Evolutionary conservation across 2,888 invertebrate species (phyloP), one percentile per base, ranked within the genome.

Genomic region (Diabrotica balteata): DNA sequence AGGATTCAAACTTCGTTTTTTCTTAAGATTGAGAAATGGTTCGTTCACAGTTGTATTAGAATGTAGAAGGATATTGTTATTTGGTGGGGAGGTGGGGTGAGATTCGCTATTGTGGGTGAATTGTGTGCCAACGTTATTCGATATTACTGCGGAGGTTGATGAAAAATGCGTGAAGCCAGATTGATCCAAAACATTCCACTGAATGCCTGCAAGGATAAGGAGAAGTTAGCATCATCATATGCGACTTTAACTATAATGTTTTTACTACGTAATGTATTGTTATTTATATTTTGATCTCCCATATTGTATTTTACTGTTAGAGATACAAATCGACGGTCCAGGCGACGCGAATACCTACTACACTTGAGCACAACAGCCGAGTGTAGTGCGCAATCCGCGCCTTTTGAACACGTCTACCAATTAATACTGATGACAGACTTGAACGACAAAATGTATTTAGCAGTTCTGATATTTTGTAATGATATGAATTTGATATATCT

Each of bases 141-240:
- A 71, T 47, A 71, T 52, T 51, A 68, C 68, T 47, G 70, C 63
- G 84, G 90, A 88, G 83, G 90, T 88, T 80, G 90, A 85, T 83
- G 77, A 87, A 86, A 91, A 92, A 83, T 92, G 90, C 83, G 91
- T 84, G 77, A 77, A 88, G 85, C 91, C 92, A 82, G 90, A 89
- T 85, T 92, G 90, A 87, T 93, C 93, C 89, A 93, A 89, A 87
- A 93, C 90, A 75, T 80, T 80, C 93, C 93, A 93, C 87, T 92
- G 93, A 86, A 91, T 90, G 88, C 92, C 93, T 93, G 82, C 73
- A 83, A 83, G 79, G 81, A 67, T 71, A 71, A 71, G 50, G 53
- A 69, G 66, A 63, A 42, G 70, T 70, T 62, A 69, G 70, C 71
- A 68, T 59, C 59, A 69, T 52, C 54, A 8, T 47, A 47, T 32